A percentile compares a stretch with the other conserved stretches of the same genome.
Conservation (phyloP, 2,888 invertebrate species). For the Leptinotarsa peninsularis region DNA sequence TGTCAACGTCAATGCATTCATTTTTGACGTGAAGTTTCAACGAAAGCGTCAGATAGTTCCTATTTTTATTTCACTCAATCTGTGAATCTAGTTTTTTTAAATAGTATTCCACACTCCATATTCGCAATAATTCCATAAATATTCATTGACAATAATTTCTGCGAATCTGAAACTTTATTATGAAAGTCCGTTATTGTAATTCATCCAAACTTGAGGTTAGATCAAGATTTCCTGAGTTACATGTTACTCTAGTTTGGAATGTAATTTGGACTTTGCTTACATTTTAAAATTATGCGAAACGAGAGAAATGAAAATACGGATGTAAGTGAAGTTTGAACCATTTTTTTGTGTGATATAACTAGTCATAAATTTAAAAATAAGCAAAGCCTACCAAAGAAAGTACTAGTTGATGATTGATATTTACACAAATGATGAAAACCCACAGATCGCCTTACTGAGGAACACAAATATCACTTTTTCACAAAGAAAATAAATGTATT, state of each 20-base stretch:
- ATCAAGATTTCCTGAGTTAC: conserved; percentile 9
- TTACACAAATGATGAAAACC: conserved; percentile 43
- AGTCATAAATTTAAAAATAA: conserved; percentile 58
- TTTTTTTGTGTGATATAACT: conserved; percentile 62
- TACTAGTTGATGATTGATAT: conserved; percentile 56
- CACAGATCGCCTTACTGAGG: conserved; percentile 50
- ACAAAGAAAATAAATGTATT: conserved; percentile 58
- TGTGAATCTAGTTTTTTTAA: conserved; percentile 25
- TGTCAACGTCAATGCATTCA: conserved; percentile 43
- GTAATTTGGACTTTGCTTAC: conserved; percentile 23
- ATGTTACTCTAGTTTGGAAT: conserved; percentile 33
- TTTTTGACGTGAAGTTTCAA: conserved; percentile 27
- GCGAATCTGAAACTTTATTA: not conserved
- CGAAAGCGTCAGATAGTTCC: conserved; percentile 43
- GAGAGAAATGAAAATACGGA: not conserved
- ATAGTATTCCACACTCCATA: conserved; percentile 35
- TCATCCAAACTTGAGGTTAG: conserved; percentile 25
- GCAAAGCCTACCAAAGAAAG: conserved; percentile 63
- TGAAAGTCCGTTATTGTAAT: conserved; percentile 29
- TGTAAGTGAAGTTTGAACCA: conserved; percentile 43
- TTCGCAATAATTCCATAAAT: conserved; percentile 40
- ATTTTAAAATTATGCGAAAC: conserved; percentile 12
- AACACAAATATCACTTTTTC: conserved; percentile 55
- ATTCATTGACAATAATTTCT: conserved; percentile 51
- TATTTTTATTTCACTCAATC: conserved; percentile 34